Percentiles rank a stretch among this genome's conserved stretches.
These are phyloP conservation scores for Apeltes quadracus DNA, from an alignment of 2,113 vertebrate genomes.

Conservation along the genomic window DNA sequence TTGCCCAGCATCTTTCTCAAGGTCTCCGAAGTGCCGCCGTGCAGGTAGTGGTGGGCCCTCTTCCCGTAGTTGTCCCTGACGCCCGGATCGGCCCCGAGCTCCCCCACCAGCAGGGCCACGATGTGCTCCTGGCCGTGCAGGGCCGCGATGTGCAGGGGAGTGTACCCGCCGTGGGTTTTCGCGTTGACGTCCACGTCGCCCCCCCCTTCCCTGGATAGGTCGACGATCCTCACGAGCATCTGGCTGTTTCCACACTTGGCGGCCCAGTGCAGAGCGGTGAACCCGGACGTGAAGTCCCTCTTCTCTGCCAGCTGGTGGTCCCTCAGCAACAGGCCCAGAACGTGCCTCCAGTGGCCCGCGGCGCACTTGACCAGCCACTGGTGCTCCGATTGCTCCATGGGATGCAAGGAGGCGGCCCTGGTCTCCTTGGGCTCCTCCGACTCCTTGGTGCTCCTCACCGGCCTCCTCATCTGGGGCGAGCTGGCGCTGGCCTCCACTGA, in stretches of 20 bases:
- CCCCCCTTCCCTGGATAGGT: slow-evolving; percentile 73
- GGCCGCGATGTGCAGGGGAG: slow-evolving; percentile 90
- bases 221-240: slow-evolving; percentile 85
- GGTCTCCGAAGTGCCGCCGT: slow-evolving; percentile 58
- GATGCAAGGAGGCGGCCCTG: slow-evolving; percentile 59
- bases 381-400: slow-evolving; percentile 86
- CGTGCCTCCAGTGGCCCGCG: slow-evolving; percentile 85
- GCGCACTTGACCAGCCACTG: slow-evolving; percentile 88
- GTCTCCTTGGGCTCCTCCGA: slow-evolving; percentile 72
- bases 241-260: slow-evolving; percentile 88
- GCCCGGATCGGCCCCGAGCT: slow-evolving; percentile 78
- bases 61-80: slow-evolving; percentile 91
- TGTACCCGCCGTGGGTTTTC: slow-evolving; percentile 88
- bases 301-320: slow-evolving; percentile 86
- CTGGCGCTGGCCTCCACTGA: slow-evolving; percentile 29
- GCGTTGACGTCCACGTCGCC: slow-evolving; percentile 81
- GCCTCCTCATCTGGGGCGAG: slow-evolving; percentile 72
- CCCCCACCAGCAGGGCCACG: slow-evolving; percentile 82
- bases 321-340: slow-evolving; percentile 87
- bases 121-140: slow-evolving; percentile 85
- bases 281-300: slow-evolving; percentile 91
- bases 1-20: slow-evolving; percentile 84
- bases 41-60: slow-evolving; percentile 88
- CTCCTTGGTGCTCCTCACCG: slow-evolving; percentile 63
- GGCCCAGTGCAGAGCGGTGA: slow-evolving; percentile 94